Conservation (phyloP, 1,140 invertebrate species). For the Drosophila asahinai region DNA sequence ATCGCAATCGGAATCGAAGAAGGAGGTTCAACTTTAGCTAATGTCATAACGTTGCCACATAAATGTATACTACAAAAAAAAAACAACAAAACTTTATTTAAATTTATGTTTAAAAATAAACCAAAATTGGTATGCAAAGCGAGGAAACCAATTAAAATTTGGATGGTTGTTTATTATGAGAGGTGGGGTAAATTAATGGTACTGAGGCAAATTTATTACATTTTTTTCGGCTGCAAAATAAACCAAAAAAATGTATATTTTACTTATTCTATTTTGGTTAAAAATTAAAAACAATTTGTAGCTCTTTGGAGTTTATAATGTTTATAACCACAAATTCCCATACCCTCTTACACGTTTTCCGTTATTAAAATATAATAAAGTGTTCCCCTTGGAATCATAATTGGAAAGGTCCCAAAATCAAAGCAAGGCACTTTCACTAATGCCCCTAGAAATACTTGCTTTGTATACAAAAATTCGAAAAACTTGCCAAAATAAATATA, state of each 20-base stretch:
- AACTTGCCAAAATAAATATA: slow-evolving; percentile 1
- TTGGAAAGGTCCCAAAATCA: neutral
- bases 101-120: slow-evolving; percentile 64
- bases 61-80: slow-evolving; percentile 56
- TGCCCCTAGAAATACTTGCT: neutral
- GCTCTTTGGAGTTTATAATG: neutral
- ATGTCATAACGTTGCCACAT: slow-evolving; percentile 65
- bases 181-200: neutral
- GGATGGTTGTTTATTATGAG: slow-evolving; percentile 15
- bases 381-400: too few species aligned
- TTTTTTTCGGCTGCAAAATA: neutral
- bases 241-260: too few species aligned
- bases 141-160: slow-evolving; percentile 43
- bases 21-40: slow-evolving; percentile 42
- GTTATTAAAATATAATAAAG: neutral
- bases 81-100: slow-evolving; percentile 31
- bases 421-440: slow-evolving; percentile 4
- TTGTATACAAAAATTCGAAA: slow-evolving; percentile 1
- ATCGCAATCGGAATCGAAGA: neutral
- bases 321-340: neutral
- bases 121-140: slow-evolving; percentile 54
- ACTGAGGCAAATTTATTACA: slow-evolving; percentile 1
- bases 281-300: neutral
- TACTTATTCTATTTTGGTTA: neutral
- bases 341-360: neutral